phyloP scores from a whole-genome alignment of 37 sponge, comb jelly and placozoan species.

The Halichondria panicea region DNA sequence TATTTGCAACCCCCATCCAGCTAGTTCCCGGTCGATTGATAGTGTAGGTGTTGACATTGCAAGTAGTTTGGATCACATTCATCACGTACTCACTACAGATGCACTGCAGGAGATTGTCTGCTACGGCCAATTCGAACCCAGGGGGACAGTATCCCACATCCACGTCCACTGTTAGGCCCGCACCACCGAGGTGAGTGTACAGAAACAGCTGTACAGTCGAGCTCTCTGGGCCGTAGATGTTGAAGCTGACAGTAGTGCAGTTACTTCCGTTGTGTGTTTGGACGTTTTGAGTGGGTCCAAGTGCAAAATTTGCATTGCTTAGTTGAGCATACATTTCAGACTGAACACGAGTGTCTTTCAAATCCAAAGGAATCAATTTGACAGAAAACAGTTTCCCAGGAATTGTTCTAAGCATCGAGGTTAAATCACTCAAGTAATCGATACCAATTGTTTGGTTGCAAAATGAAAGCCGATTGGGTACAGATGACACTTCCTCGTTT shows the following conservation, averaged over 20 bases:
- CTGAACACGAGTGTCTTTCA: background rate
- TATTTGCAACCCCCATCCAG: conserved; percentile 26
- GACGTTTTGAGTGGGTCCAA: background rate
- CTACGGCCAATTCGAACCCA: conserved; percentile 4
- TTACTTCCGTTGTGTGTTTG: background rate
- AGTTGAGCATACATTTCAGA: conserved; percentile 20
- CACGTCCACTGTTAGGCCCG: background rate
- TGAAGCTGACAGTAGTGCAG: conserved; percentile 13
- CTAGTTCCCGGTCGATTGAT: conserved; percentile 1
- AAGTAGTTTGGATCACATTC: background rate
- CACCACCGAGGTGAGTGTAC: background rate
- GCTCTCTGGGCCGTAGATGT: conserved; percentile 31
- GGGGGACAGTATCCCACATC: conserved; percentile 30
- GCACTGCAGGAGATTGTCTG: background rate
- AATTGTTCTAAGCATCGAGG: background rate
- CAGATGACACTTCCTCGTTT: background rate
- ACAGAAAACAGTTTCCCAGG: conserved; percentile 15
- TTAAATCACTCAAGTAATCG: background rate
- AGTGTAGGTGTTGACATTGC: conserved; percentile 20
- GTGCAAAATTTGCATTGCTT: background rate
- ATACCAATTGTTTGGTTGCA: conserved; percentile 2
- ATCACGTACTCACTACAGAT: conserved; percentile 19
- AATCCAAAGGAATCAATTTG: conserved; percentile 11
- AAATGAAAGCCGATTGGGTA: background rate
- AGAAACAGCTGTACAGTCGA: background rate